A percentile compares a stretch with the other conserved stretches of the same genome.
These are phyloP conservation scores for Kryphioiulus occultus DNA, from an alignment of 2,888 invertebrate genomes.

Conservation along the genomic window DNA sequence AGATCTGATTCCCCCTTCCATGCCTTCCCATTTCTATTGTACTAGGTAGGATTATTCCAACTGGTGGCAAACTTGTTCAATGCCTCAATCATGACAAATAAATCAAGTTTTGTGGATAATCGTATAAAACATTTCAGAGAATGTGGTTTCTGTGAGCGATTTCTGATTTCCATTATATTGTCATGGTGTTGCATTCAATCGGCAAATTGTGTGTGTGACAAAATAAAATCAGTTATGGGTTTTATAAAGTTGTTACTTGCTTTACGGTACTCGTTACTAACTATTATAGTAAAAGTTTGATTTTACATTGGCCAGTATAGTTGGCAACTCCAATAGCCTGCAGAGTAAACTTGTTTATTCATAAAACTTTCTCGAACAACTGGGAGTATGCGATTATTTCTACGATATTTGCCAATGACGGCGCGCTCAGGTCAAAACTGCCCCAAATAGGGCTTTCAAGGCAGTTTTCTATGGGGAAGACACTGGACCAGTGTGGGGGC, in stretches of 20 bases:
- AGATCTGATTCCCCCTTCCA: slow-evolving; percentile 12
- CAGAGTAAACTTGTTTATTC: too few relatives aligned
- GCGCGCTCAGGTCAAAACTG: too few relatives aligned
- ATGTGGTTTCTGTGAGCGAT: slow-evolving; percentile 11
- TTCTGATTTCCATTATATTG: slow-evolving; percentile 1
- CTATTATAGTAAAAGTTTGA: too few relatives aligned
- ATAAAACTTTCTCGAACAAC: too few relatives aligned
- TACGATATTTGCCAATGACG: too few relatives aligned
- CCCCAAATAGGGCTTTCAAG: too few relatives aligned
- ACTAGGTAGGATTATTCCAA: slow-evolving; percentile 28
- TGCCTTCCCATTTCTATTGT: slow-evolving; percentile 20
- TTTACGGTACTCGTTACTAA: not conserved
- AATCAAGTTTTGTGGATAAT: not conserved
- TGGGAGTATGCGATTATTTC: too few relatives aligned
- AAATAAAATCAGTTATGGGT: slow-evolving; percentile 31
- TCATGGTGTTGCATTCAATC: slow-evolving; percentile 33
- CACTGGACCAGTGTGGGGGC: too few relatives aligned
- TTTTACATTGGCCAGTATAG: too few relatives aligned
- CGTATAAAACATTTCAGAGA: not conserved
- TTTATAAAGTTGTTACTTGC: not conserved
- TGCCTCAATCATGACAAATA: slow-evolving; percentile 28
- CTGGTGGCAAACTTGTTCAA: slow-evolving; percentile 28
- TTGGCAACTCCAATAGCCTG: too few relatives aligned
- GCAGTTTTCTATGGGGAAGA: too few relatives aligned
- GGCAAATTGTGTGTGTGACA: slow-evolving; percentile 19